Conservation (phyloP, 64 coral and sea anemone genomes). For the Stylophora pistillata region DNA sequence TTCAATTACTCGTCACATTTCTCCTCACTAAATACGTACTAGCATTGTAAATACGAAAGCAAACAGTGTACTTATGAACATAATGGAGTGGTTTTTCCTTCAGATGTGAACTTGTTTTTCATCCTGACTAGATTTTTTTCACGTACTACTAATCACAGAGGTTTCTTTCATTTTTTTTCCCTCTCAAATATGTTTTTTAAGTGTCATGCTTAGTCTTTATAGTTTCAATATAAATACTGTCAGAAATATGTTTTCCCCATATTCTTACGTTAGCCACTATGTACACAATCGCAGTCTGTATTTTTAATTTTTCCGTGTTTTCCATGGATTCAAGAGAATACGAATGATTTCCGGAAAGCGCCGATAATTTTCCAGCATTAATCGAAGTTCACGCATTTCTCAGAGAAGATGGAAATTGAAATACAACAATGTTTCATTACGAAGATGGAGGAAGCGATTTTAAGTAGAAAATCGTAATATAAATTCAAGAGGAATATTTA, state of each 20-base stretch:
- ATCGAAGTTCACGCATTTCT: not conserved
- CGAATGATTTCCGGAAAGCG: no score
- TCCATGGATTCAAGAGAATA: no score
- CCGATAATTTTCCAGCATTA: no score
- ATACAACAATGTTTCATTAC: not conserved
- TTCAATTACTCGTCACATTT: not conserved
- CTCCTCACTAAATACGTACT: not conserved
- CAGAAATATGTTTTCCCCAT: no score
- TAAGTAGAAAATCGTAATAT: slow-evolving; percentile 3
- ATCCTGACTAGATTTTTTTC: not conserved
- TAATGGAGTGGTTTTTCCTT: not conserved
- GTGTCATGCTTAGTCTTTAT: no score
- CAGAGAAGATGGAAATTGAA: not conserved
- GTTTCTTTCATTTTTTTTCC: no score
- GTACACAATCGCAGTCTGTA: no score
- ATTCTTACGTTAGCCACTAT: no score
- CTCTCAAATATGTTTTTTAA: not conserved
- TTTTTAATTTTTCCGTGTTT: no score
- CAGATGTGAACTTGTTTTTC: not conserved
- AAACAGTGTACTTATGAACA: not conserved
- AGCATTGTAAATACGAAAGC: slow-evolving; percentile 2
- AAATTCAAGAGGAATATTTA: not conserved
- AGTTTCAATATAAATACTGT: no score
- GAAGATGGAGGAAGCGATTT: not conserved
- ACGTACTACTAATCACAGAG: not conserved